Conservation (phyloP, 2,888 invertebrate species). For the Microplitis manilae region DNA sequence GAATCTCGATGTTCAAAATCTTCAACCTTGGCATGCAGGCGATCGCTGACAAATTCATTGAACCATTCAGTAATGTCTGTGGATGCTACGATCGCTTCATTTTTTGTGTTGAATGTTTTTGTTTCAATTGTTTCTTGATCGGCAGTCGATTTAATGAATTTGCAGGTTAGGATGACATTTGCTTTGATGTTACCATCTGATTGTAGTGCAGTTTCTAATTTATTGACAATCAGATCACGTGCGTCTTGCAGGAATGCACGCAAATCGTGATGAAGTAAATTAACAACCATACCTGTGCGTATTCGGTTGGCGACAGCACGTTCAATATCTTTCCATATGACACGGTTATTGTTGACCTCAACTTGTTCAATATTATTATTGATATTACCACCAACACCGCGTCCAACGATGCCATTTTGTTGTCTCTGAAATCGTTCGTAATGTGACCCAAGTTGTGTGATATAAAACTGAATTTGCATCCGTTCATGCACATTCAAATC, state of each 20-base stretch:
- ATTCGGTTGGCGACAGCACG: constrained; percentile 27
- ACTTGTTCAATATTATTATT: not conserved
- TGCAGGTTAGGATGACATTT: constrained; percentile 31
- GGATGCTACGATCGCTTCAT: too few relatives aligned
- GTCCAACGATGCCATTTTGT: too few relatives aligned
- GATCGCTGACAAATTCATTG: too few relatives aligned
- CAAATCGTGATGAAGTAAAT: constrained; percentile 34
- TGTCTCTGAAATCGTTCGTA: too few relatives aligned
- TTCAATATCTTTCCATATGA: not conserved
- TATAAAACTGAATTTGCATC: too few relatives aligned
- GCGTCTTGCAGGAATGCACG: constrained; percentile 31
- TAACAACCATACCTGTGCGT: constrained; percentile 35
- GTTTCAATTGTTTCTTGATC: constrained; percentile 38
- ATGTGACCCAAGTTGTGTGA: too few relatives aligned
- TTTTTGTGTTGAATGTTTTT: too few relatives aligned
- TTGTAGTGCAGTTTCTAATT: constrained; percentile 9
- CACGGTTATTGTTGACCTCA: not conserved
- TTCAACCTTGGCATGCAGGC: too few relatives aligned
- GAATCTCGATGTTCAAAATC: too few relatives aligned
- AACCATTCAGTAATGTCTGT: too few relatives aligned
- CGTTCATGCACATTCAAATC: too few relatives aligned
- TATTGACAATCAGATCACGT: not conserved
- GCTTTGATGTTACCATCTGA: constrained; percentile 33
- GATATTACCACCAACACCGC: too few relatives aligned
- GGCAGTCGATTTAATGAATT: constrained; percentile 24